Evolutionary conservation across 2,888 invertebrate species (phyloP).

Genomic region (Drosophila neoperkinsi): DNA sequence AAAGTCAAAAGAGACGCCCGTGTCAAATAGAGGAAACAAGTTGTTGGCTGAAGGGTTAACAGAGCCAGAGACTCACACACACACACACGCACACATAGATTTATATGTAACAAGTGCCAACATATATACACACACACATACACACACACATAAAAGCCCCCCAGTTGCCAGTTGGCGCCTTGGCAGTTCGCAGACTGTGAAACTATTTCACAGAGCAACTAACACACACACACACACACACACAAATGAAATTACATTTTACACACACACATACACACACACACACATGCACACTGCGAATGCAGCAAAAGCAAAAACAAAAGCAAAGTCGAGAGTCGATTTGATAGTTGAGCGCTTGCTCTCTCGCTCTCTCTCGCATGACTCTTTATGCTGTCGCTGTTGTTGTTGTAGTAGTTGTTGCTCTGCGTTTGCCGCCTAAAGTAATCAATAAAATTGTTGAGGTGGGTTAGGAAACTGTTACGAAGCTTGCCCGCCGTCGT

Average conservation of each 20-base stretch:
- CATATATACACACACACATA: slow-evolving; percentile 3
- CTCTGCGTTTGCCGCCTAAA: slow-evolving; percentile 77
- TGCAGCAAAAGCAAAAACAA: slow-evolving; percentile 49
- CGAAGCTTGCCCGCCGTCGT: slow-evolving; percentile 65
- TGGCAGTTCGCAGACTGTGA: slow-evolving; percentile 71
- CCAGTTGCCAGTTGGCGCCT: slow-evolving; percentile 64
- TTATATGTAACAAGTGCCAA: slow-evolving; percentile 55
- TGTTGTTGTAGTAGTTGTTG: slow-evolving; percentile 32
- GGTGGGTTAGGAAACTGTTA: slow-evolving; percentile 85
- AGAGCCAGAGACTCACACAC: slow-evolving; percentile 17
- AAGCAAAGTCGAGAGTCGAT: slow-evolving; percentile 41
- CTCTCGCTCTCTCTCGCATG: slow-evolving; percentile 56
- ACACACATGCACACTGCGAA: slow-evolving; percentile 34
- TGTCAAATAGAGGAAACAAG: slow-evolving; percentile 80
- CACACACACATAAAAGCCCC: slow-evolving; percentile 29
- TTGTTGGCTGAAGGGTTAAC: slow-evolving; percentile 70
- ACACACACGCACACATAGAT: slow-evolving; percentile 27
- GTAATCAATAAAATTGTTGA: slow-evolving; percentile 85
- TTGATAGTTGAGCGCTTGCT: slow-evolving; percentile 59
- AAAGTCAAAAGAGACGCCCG: slow-evolving; percentile 67
- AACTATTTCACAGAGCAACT: slow-evolving; percentile 62
- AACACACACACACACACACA: slow-evolving; percentile 27
- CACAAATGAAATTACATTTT: slow-evolving; percentile 52
- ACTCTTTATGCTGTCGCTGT: slow-evolving; percentile 32
- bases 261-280: slow-evolving; percentile 27